A percentile compares a stretch with the other conserved stretches of the same genome.
phyloP scores from a whole-genome alignment of 2,113 vertebrate genomes.

The Upupa epops region DNA sequence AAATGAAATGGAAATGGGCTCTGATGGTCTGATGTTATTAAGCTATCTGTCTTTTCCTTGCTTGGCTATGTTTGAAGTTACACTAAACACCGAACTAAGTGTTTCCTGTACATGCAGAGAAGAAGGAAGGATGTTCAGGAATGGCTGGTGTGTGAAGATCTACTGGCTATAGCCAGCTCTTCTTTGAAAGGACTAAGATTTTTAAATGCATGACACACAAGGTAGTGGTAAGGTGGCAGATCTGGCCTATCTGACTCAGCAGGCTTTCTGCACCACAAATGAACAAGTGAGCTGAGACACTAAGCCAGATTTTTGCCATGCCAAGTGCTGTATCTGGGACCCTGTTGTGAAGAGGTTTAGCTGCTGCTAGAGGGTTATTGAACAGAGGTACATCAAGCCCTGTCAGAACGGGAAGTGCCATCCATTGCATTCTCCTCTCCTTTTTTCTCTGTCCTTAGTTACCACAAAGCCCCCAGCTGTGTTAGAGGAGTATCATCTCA shows the following conservation, averaged over 20 bases:
- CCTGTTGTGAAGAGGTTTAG: background rate
- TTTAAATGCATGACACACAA: background rate
- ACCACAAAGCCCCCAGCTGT: background rate
- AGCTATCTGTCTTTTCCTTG: background rate
- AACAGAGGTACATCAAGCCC: background rate
- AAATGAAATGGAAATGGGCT: background rate
- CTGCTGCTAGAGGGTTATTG: background rate
- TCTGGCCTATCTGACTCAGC: background rate
- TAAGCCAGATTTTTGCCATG: background rate
- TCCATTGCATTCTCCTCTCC: background rate
- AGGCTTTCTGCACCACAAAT: background rate
- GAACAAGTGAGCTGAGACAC: background rate
- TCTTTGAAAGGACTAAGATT: background rate
- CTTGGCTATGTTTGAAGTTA: background rate
- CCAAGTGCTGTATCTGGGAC: accelerated
- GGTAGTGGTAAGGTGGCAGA: background rate
- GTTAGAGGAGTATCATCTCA: background rate
- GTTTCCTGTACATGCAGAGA: background rate
- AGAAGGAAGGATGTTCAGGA: background rate
- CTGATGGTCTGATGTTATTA: slow-evolving; percentile 3
- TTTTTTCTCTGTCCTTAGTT: background rate
- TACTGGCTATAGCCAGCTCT: background rate
- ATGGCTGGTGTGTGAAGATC: background rate
- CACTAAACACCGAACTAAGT: background rate
- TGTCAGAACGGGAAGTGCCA: background rate